Evolutionary conservation across 2,113 vertebrate genomes (phyloP), one percentile per base, ranked within the genome.

Genomic region (Delphinus delphis): DNA sequence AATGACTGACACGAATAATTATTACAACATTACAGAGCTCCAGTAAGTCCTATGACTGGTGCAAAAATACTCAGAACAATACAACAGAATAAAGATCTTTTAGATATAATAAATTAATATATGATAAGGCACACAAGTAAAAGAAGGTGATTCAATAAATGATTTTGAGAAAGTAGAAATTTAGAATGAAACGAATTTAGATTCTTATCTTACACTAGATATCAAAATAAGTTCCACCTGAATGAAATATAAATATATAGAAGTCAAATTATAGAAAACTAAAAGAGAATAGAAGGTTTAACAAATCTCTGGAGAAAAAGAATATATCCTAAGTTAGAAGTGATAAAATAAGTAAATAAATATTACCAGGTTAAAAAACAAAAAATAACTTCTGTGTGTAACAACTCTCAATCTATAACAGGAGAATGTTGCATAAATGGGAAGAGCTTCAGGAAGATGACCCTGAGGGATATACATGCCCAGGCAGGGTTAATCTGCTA

Each of bases 181-280:
- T 33, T 92, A 50, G 33, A 36, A 97, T 68, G 68, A 95, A 62
- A 84, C 76, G 53, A 25, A 6, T 88, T 84, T 58, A 68, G 80
- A 68, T 44, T 92, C 23, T 90, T 58, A 55, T 68, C 33, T 82
- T 8, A 60, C 15, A 8, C 7, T 93, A 76, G n/a, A 58, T 38
- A 62, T 14, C 10, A 73, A 95, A 95, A 91, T 93, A 82, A 95
- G 96, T 89, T 85, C 8, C 33, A 93, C 38, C 53, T 83, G 38
- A 88, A 93, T 77, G 73, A 73, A 73, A 93, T 53, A 60, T 70
- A 88, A 93, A 74, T 93, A 95, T 23, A 20, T 11, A 55, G 8
- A 92, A 62, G 21, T 68, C 50, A 68, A 95, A 83, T 26, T 65
- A 88, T 12, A 63, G 60, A 87, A 84, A 94, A 63, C 18, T 26